Evolutionary conservation across 2,888 invertebrate species (phyloP).

Genomic region (Habrosyne pyritoides): DNA sequence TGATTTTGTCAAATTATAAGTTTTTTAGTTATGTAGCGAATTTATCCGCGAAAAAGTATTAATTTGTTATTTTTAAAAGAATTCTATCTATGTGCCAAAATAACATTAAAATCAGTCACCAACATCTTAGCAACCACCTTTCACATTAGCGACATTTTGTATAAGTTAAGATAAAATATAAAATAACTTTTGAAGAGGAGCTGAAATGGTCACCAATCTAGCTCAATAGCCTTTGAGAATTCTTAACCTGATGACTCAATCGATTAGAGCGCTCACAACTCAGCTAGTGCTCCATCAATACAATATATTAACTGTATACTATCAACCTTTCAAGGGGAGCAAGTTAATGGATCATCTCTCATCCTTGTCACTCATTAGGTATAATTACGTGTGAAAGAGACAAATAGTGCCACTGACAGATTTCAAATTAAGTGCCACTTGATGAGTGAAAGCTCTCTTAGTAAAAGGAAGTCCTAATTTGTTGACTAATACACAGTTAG

Average conservation of each 20-base stretch:
- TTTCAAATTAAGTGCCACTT: constrained; percentile 20
- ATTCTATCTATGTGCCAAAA: too few relatives aligned
- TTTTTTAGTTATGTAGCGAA: too few relatives aligned
- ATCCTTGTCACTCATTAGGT: constrained; percentile 14
- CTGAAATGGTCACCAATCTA: neutral
- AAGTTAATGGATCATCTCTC: constrained; percentile 11
- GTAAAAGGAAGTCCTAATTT: neutral
- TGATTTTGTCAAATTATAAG: too few relatives aligned
- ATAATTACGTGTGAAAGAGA: constrained; percentile 13
- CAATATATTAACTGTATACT: constrained; percentile 1
- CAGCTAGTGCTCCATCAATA: neutral
- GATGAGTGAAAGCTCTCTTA: neutral
- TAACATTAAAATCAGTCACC: too few relatives aligned
- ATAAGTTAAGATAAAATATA: too few relatives aligned
- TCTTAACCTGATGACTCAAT: neutral
- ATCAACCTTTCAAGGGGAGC: constrained; percentile 9
- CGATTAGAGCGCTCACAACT: neutral
- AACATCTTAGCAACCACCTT: too few relatives aligned
- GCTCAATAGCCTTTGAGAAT: neutral
- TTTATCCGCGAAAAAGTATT: too few relatives aligned
- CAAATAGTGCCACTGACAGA: constrained; percentile 14
- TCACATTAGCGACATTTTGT: too few relatives aligned
- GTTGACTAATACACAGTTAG: neutral
- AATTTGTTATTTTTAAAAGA: too few relatives aligned
- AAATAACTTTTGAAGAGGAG: too few relatives aligned